Percentiles rank a stretch among this genome's conserved stretches.
phyloP scores from a whole-genome alignment of 2,113 vertebrate species.

The Siniperca knerii region DNA sequence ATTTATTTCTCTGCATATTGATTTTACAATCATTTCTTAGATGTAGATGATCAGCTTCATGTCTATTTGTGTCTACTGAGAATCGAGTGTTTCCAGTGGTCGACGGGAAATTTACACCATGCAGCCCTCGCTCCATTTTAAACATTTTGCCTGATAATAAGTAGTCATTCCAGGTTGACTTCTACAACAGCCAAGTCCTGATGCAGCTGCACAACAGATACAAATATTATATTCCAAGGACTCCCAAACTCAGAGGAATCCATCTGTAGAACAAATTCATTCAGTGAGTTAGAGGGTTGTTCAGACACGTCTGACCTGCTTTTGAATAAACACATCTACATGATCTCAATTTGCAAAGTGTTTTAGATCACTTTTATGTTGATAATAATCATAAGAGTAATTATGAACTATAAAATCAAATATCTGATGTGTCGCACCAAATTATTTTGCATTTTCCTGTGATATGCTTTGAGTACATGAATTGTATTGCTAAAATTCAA shows the following conservation, averaged over 20 bases:
- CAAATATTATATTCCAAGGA: not conserved
- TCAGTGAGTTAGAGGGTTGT: not conserved
- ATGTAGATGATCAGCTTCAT: not conserved
- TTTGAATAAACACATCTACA: not conserved
- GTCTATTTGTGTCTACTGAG: not conserved
- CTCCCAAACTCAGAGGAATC: constrained; percentile 4
- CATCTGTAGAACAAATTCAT: not conserved
- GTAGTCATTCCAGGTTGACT: not conserved
- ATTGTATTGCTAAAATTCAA: not conserved
- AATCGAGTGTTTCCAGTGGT: too few relatives aligned
- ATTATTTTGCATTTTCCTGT: not conserved
- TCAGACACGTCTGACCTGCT: not conserved
- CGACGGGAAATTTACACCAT: not conserved
- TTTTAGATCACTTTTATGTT: not conserved
- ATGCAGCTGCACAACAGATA: not conserved
- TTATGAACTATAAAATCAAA: not conserved
- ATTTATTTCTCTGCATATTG: not conserved
- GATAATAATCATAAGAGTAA: not conserved
- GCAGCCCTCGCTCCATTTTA: not conserved
- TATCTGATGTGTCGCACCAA: not conserved
- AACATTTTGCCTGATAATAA: not conserved
- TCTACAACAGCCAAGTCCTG: not conserved
- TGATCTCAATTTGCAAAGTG: not conserved
- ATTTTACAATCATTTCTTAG: not conserved
- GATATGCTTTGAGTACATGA: not conserved